Base-by-base conservation (phyloP, 2,888 invertebrate genomes). In the Lasioglossum pauxillum region DNA sequence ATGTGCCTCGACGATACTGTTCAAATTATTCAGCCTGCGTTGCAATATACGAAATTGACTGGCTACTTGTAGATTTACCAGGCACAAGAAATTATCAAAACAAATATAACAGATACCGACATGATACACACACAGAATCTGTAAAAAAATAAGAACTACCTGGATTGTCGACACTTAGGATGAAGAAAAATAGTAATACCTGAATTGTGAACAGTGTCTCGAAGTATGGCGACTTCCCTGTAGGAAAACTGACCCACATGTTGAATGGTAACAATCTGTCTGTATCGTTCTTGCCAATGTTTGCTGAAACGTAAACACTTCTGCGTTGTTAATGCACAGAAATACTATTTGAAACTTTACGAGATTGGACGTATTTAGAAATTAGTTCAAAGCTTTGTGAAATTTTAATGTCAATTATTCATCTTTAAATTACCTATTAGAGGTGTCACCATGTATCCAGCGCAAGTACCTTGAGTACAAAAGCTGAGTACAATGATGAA, bases 1-100 rank as follows among this genome's bases (percentile, higher is more conserved):
- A 3, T 31, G 19, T 10, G 12, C 12, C 16, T 38, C 0, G 0
- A 49, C n/a, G n/a, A 2, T 14, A 5, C 64, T 1, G 14, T n/a
- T 64, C n/a, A 88, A 78, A 27, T 71, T 72, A 38, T 44, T 87
- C 38, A 93, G 75, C 82, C 84, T 81, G 44, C 87, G 76, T 75
- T 90, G 90, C 46, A 93, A 75, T 44, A 93, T 91, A 49, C 87
- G 85, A 75, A 85, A 85, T 81, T 93, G 93, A 14, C 88, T 89
- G 12, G 89, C 89, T 0, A 84, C 80, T 60, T 91, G 88, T 4
- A 92, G 75, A 76, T 90, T 91, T 7, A 89, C 69, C 8, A 91
- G 57, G 71, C 85, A 85, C 10, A 93, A 69, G 5, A 91, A 84
- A 80, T 89, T 92, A 71, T 93, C 92, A 69, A 93, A 93, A 82